Evolutionary conservation across 2,113 vertebrate species (phyloP), one percentile per base, ranked within the genome.

Genomic region (Erinaceus europaeus): DNA sequence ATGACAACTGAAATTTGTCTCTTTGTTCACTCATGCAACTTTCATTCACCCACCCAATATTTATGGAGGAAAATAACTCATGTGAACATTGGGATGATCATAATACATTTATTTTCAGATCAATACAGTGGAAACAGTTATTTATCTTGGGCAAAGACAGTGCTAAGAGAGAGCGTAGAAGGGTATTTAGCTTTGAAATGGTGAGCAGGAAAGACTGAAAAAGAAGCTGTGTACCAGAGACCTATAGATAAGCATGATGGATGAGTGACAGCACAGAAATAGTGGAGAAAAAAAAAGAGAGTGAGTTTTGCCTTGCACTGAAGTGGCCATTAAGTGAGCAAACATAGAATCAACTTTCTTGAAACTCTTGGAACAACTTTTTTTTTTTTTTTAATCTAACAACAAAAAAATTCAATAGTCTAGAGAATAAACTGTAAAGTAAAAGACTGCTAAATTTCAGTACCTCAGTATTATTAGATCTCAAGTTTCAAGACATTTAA

Each of bases 81-180:
- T 23, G 40, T 10, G 17, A 74, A 7, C 5, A 4, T 36, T n/a
- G 11, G 7, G 5, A 84, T 74, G 6, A 27, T 69, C 25, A 34
- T 32, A 79, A 55, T 75, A 90, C 27, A 44, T 68, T 78, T 1
- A 78, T 73, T 61, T 83, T 21, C n/a, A 79, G 52, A 71, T 89
- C n/a, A 23, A 42, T 74, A 68, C 11, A 79, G 13, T 34, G 17
- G 42, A 38, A 57, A 44, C 36, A 81, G n/a, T 53, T 52, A 65
- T 44, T 67, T 78, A 8, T 53, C 5, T 48, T 90, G 34, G 21
- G 17, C 21, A 75, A 74, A 57, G 9, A 21, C 17, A 44, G 1
- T 61, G 6, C 42, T 52, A 79, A 65, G 25, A 23, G 42, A 62
- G n/a, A 68, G 5, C 52, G 18, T 23, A 23, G 61, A 40, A 61